Evolutionary conservation across 2,888 invertebrate species (phyloP).

Genomic region (Eubasilissa splendida): DNA sequence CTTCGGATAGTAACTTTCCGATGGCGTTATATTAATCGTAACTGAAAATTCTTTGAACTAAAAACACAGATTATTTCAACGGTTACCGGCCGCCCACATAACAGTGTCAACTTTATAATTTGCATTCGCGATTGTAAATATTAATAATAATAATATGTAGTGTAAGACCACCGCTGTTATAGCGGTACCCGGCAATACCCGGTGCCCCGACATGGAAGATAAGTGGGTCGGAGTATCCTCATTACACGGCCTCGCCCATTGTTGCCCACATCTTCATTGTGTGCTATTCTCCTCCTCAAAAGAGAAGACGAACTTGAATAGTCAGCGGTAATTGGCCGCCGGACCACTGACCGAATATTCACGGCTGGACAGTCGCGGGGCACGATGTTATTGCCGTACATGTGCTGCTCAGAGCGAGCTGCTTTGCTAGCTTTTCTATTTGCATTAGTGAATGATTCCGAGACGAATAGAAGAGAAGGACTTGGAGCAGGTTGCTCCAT

Average conservation of each 20-base stretch:
- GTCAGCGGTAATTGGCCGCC: conserved; percentile 22
- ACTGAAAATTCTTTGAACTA: neutral
- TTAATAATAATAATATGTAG: neutral
- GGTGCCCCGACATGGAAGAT: too few species aligned
- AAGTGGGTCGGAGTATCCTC: conserved; percentile 5
- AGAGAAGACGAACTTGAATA: conserved; percentile 7
- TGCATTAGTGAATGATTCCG: too few species aligned
- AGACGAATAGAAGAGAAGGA: too few species aligned
- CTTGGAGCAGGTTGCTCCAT: too few species aligned
- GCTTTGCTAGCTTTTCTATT: too few species aligned
- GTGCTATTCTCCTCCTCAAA: neutral
- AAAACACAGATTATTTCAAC: neutral
- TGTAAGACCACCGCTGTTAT: neutral
- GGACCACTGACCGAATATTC: conserved; percentile 58
- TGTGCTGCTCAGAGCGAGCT: too few species aligned
- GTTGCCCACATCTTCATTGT: conserved; percentile 8
- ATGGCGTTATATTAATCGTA: too few species aligned
- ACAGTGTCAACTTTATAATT: neutral
- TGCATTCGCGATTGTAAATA: conserved; percentile 9
- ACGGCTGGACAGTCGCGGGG: conserved; percentile 46
- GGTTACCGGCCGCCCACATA: neutral
- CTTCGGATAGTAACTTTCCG: too few species aligned
- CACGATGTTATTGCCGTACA: neutral
- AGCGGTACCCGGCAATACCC: neutral
- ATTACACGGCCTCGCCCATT: neutral